Evolutionary conservation across 1,140 invertebrate genomes (phyloP), one percentile per base, ranked within the genome.

Genomic region (Calliphora vicina): DNA sequence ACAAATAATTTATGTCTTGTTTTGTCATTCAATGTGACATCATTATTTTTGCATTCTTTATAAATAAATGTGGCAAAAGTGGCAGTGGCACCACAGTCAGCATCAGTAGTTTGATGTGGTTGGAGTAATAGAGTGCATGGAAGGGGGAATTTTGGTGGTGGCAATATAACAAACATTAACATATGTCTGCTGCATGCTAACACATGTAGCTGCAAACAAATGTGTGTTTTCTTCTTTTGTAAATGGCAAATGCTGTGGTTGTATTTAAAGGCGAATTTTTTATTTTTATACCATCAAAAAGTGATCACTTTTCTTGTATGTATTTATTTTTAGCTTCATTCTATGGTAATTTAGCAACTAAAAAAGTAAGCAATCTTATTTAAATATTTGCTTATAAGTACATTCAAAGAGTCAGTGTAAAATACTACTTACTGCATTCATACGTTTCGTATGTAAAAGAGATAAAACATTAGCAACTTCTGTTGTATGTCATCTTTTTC

Each of bases 11-110:
- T 67, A 67, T 67, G 61, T 67, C n/a, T 67, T 67, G 61, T 67
- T 67, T 67, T 67, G 61, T 78, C 74, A 78, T 78, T 42, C 42
- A 43, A 78, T 23, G 74, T 78, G 74, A 78, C 74, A 78, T 78
- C 74, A 78, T 78, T 78, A 78, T 78, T 78, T 78, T 45, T 78
- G 74, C 74, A 78, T 78, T 78, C 35, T 45, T 78, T 78, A 43
- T 78, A 42, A 29, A 42, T 73, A 29, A 73, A 29, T 57, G 61
- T 8, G n/a, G 17, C 50, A 61, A 61, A 6, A 61, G n/a, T n/a
- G 6, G 61, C 23, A 25, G 61, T 67, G 17, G 61, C 10, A n/a
- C n/a, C n/a, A n/a, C n/a, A n/a, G n/a, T n/a, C n/a, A 67, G 17
- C 50, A 57, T 15, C 50, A 57, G 50, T 57, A 57, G 50, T 57